Evolutionary conservation across 2,797 vertebrate genomes (phyloP).

Genomic region (Hybognathus amarus): DNA sequence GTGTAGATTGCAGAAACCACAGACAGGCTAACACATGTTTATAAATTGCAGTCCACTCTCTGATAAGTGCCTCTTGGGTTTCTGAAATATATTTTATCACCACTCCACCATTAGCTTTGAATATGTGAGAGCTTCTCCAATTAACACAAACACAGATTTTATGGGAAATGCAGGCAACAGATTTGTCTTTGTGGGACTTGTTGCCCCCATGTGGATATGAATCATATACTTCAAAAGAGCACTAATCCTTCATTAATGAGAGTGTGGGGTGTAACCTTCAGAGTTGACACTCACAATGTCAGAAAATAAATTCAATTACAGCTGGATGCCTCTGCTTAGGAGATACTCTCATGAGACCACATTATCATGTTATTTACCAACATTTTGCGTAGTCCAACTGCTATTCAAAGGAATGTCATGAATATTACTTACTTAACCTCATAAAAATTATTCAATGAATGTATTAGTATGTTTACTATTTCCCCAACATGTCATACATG

Average conservation of each 20-base stretch:
- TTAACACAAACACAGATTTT: constrained; percentile 34
- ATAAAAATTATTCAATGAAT: neutral
- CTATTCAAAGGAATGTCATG: neutral
- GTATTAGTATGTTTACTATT: neutral
- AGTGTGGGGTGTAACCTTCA: constrained; percentile 44
- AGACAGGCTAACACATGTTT: neutral
- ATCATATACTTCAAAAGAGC: constrained; percentile 66
- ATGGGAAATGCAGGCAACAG: constrained; percentile 23
- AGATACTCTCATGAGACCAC: constrained; percentile 11
- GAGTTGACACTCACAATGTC: constrained; percentile 19
- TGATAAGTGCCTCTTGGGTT: constrained; percentile 28
- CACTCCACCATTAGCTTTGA: constrained; percentile 6
- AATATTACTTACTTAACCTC: neutral
- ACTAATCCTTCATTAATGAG: constrained; percentile 69
- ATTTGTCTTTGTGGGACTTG: constrained; percentile 32
- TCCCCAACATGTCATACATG: neutral
- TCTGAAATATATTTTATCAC: constrained; percentile 1
- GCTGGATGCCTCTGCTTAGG: neutral
- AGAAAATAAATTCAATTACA: constrained; percentile 13
- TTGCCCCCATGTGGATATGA: constrained; percentile 62
- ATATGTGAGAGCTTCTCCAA: constrained; percentile 19
- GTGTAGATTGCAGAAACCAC: neutral
- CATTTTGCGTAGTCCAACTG: neutral
- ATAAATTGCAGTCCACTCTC: neutral
- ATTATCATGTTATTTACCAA: constrained; percentile 5